Conservation (phyloP, 2,888 invertebrate genomes). For the Hypomecis punctinalis region DNA sequence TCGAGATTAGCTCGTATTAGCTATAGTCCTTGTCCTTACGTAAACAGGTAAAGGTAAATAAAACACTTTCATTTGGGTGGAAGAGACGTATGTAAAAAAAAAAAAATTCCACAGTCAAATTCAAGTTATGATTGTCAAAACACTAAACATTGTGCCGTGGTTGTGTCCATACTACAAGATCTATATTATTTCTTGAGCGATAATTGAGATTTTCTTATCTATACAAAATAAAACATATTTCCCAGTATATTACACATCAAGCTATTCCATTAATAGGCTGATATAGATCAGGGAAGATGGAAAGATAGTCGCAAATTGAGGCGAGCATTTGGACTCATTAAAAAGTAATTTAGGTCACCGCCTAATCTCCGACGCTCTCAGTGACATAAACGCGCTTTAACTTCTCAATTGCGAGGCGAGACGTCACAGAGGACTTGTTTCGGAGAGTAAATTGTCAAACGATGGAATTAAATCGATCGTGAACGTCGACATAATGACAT, state of each 20-base stretch:
- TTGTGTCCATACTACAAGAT: no score
- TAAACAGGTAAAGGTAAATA: no score
- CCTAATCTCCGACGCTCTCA: slow-evolving; percentile 53
- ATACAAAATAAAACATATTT: not conserved
- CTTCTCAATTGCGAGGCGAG: slow-evolving; percentile 45
- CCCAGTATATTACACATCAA: not conserved
- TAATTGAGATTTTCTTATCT: no score
- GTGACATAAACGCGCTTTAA: slow-evolving; percentile 41
- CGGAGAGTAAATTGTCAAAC: slow-evolving; percentile 44
- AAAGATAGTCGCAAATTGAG: slow-evolving; percentile 48
- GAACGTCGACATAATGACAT: slow-evolving; percentile 61
- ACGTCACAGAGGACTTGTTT: slow-evolving; percentile 41
- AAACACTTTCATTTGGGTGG: no score
- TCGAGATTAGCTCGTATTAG: no score
- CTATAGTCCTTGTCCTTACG: no score
- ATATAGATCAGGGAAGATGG: slow-evolving; percentile 39
- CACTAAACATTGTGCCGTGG: no score
- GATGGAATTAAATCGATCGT: slow-evolving; percentile 36
- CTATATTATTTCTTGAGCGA: no score
- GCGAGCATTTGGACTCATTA: slow-evolving; percentile 61
- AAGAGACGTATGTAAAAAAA: no score
- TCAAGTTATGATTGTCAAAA: no score
- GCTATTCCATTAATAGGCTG: slow-evolving; percentile 14
- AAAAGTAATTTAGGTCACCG: slow-evolving; percentile 67
- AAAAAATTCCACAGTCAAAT: no score